Conservation (phyloP, 37 sponge, comb jelly and placozoan genomes). For the Axinella damicornis region DNA sequence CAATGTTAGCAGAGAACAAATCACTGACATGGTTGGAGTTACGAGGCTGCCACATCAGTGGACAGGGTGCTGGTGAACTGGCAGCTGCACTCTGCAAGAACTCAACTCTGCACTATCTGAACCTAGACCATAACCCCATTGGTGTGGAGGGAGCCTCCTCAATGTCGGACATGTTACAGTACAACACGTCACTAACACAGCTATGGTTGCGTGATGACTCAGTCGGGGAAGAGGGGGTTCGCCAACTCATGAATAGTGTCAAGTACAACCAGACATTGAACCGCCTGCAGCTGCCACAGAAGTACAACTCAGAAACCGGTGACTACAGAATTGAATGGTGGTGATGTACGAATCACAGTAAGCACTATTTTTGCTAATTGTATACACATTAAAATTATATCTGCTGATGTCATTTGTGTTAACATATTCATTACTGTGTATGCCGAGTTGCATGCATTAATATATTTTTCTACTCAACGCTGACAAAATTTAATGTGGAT, state of each 20-base stretch:
- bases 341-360: no score
- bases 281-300: no score
- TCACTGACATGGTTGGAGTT: neutral
- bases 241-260: neutral
- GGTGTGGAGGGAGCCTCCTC: neutral
- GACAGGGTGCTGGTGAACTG: neutral
- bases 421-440: no score
- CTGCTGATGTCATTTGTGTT: no score
- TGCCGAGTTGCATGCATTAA: no score
- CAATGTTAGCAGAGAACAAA: constrained; percentile 2
- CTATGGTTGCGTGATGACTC: neutral
- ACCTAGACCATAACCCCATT: neutral
- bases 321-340: no score
- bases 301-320: no score
- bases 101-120: neutral
- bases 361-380: no score
- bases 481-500: no score
- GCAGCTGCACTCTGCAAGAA: neutral
- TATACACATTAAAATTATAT: no score
- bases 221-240: neutral
- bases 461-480: no score
- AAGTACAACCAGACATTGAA: neutral
- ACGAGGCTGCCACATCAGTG: neutral
- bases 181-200: neutral
- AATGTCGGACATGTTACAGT: neutral